Conservation (phyloP, 2,888 invertebrate genomes). For the Mantis religiosa region DNA sequence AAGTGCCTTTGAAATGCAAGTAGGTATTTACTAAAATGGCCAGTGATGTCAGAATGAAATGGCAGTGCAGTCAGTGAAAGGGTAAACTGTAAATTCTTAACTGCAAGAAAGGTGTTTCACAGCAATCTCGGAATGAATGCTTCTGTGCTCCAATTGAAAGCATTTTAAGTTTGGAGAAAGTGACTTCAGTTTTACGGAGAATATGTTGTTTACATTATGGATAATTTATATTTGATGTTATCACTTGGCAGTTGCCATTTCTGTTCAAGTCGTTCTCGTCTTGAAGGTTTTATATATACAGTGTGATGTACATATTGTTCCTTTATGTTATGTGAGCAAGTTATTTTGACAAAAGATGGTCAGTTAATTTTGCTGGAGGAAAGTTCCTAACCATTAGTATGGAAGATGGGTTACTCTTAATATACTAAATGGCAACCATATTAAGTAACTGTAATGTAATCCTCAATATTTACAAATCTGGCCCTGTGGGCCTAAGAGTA, state of each 20-base stretch:
- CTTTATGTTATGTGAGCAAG: background rate
- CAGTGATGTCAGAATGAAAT: background rate
- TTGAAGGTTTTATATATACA: background rate
- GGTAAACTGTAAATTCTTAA: background rate
- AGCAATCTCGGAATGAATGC: background rate
- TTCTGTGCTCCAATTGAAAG: background rate
- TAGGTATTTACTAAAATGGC: background rate
- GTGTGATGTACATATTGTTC: background rate
- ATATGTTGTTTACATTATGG: background rate
- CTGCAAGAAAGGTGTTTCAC: background rate
- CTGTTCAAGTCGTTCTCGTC: background rate
- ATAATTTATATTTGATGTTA: background rate
- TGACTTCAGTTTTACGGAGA: background rate
- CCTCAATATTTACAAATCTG: too few species aligned
- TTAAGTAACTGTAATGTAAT: background rate
- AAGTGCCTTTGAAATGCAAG: background rate
- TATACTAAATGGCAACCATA: background rate
- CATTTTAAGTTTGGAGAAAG: background rate
- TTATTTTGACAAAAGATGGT: background rate
- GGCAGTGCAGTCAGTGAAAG: background rate
- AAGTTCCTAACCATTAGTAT: background rate
- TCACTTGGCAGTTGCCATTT: background rate
- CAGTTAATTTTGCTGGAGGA: background rate
- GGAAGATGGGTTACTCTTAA: background rate
- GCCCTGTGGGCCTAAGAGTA: too few species aligned